Evolutionary conservation across 2,888 invertebrate species (phyloP), one percentile per base, ranked within the genome.

Genomic region (Lepidonotus clava): DNA sequence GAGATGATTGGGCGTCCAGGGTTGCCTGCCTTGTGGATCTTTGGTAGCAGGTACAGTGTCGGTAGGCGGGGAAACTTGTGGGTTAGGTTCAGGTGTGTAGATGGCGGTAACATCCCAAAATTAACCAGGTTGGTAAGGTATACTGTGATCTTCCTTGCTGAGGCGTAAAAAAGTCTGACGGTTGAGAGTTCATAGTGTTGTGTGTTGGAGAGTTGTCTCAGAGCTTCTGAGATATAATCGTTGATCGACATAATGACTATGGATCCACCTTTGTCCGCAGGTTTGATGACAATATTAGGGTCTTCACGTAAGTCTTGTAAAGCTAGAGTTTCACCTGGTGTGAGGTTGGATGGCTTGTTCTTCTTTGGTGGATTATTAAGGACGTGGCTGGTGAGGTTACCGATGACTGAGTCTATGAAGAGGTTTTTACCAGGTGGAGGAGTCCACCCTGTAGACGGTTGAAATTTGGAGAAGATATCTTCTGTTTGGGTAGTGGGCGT

Each of bases 241-340:
- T 6, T 76, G 5, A 18, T 34, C 36, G 14, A n/a, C 24, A 18
- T 14, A 1, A 76, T 4, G 5, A 76, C 76, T 40, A 76, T 34
- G 32, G 76, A 34, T n/a, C 76, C 76, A 34, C 76, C 76, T 76
- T 76, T 76, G 76, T 76, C 76, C 14, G 76, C 76, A 5, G 32
- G 8, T 38, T 34, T 34, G 8, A 76, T 76, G 6, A 76, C 38
- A 18, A 76, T 6, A 24, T 76, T 34, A 11, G 32, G 6, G 38
- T 76, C n/a, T 0, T 40, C 1, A n/a, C 76, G 14, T n/a, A 76
- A 24, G 18, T 4, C 4, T 36, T 40, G 21, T 8, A 76, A 21
- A 18, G 76, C 38, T 36, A 1, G 21, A 1, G 11, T 21, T 34
- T 76, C 76, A 18, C 38, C 76, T 21, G 38, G 6, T 1, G 38